Evolutionary conservation across 2,113 vertebrate genomes (phyloP).

Genomic region (Odobenus rosmarus): DNA sequence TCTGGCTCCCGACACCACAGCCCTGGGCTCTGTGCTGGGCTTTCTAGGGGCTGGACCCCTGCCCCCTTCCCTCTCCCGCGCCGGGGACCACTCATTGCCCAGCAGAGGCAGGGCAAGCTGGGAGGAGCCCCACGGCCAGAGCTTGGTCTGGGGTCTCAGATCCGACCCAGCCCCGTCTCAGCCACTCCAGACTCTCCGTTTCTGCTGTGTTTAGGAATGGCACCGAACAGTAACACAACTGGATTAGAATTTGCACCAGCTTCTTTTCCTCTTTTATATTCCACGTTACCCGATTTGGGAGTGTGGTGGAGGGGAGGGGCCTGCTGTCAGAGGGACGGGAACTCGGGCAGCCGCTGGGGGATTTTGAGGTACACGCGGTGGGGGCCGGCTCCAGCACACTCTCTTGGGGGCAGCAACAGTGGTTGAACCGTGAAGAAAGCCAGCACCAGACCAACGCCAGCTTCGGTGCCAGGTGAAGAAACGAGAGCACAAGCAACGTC

Average conservation of each 20-base stretch:
- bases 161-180: neutral
- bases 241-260: fast-evolving
- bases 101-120: no score
- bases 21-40: neutral
- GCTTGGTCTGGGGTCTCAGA: no score
- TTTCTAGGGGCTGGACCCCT: neutral
- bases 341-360: fast-evolving
- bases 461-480: fast-evolving
- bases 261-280: fast-evolving
- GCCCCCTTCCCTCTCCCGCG: no score
- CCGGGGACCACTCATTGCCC: fast-evolving
- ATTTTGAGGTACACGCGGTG: fast-evolving
- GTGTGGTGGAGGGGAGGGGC: no score
- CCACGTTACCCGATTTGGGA: fast-evolving
- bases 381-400: fast-evolving
- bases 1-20: fast-evolving
- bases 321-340: fast-evolving
- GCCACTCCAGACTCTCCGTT: fast-evolving
- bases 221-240: fast-evolving
- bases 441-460: fast-evolving
- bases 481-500: fast-evolving
- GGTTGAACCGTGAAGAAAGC: fast-evolving
- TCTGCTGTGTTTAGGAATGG: fast-evolving
- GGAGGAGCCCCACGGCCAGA: neutral
- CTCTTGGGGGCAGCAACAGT: fast-evolving